These are phyloP conservation scores for Fragum sueziense DNA, from an alignment of 2,888 invertebrate species.

Conservation along the genomic window DNA sequence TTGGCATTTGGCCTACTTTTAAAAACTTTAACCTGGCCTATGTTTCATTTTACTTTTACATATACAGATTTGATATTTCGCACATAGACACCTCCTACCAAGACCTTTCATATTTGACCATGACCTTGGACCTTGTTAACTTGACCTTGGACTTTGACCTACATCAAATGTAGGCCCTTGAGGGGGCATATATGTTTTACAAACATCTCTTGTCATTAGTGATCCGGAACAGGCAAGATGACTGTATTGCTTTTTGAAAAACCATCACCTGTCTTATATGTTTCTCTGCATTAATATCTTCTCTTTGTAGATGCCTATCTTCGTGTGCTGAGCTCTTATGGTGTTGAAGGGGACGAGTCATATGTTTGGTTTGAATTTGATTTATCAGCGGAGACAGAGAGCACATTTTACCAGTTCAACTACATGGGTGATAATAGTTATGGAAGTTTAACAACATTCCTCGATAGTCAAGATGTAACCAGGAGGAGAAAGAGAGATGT, in stretches of 20 bases:
- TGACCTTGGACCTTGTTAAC: too few relatives aligned
- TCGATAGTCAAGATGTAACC: background rate
- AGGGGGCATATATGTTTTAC: too few relatives aligned
- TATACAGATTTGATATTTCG: too few relatives aligned
- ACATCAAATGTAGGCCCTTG: too few relatives aligned
- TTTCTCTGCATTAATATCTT: background rate
- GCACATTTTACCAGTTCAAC: background rate
- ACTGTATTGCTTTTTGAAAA: background rate
- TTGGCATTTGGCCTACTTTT: too few relatives aligned
- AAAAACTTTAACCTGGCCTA: too few relatives aligned
- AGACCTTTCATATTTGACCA: too few relatives aligned
- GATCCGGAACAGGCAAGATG: too few relatives aligned
- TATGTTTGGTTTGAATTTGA: slow-evolving; percentile 7
- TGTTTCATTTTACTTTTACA: too few relatives aligned
- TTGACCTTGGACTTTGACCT: too few relatives aligned
- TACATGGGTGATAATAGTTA: background rate
- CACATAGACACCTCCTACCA: too few relatives aligned
- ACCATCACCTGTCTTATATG: background rate
- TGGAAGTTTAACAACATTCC: background rate
- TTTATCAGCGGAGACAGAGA: background rate
- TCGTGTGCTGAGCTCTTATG: background rate
- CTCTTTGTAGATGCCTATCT: background rate
- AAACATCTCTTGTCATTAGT: too few relatives aligned
- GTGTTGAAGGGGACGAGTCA: background rate
- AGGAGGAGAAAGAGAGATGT: background rate